phyloP scores from a whole-genome alignment of 2,113 vertebrate genomes.

The Sula dactylatra region DNA sequence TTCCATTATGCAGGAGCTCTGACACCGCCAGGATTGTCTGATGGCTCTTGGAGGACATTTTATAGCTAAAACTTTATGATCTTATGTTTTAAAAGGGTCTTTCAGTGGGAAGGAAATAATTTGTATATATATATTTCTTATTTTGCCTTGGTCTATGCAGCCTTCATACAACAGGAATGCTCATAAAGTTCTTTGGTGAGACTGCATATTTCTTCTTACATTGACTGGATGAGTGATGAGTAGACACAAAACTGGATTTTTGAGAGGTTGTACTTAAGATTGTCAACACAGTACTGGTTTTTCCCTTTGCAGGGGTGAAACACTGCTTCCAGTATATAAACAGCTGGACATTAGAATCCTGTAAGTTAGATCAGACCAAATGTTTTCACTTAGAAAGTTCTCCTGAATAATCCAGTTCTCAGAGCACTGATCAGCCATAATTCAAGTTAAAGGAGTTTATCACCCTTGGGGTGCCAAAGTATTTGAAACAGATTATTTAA shows the following conservation, averaged over 20 bases:
- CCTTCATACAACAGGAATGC: neutral
- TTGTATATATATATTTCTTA: neutral
- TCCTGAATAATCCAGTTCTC: neutral
- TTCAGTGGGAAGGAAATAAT: neutral
- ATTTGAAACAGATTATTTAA: neutral
- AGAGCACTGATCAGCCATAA: neutral
- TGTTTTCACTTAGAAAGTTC: neutral
- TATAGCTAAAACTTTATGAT: neutral
- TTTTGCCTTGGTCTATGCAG: neutral
- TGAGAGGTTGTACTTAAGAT: neutral
- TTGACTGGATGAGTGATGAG: neutral
- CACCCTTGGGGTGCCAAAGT: neutral
- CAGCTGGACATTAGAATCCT: neutral
- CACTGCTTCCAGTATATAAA: neutral
- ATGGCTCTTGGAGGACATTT: neutral
- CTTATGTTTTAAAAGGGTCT: neutral
- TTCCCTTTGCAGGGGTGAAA: neutral
- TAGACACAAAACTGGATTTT: neutral
- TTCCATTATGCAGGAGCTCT: neutral
- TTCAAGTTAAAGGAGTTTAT: neutral
- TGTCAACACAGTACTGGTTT: neutral
- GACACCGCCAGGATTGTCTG: neutral
- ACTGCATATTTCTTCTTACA: neutral
- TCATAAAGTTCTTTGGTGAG: neutral
- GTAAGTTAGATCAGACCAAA: neutral